Conservation (phyloP, 2,888 invertebrate genomes). For the Oscheius sp. region DNA sequence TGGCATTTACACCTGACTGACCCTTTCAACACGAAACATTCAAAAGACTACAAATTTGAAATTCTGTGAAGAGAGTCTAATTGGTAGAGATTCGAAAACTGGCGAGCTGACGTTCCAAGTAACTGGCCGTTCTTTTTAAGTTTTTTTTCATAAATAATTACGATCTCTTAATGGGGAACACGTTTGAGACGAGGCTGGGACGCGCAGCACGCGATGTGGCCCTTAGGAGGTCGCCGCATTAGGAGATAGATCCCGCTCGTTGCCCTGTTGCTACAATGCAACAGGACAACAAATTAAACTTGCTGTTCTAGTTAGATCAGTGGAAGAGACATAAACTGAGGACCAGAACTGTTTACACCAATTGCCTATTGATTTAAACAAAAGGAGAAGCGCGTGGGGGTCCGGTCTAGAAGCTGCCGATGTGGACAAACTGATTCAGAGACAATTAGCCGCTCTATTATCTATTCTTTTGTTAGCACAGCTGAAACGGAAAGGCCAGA, state of each 20-base stretch:
- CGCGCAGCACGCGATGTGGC: constrained; percentile 23
- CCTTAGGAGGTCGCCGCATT: constrained; percentile 29
- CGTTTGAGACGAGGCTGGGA: constrained; percentile 19
- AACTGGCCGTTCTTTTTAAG: neutral
- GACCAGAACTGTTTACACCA: constrained; percentile 21
- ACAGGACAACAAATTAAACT: neutral
- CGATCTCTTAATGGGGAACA: constrained; percentile 9
- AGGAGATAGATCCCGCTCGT: constrained; percentile 22
- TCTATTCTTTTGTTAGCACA: constrained; percentile 27
- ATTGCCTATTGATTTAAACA: constrained; percentile 23
- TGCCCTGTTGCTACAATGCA: constrained; percentile 1
- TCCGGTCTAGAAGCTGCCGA: neutral
- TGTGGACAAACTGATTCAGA: neutral
- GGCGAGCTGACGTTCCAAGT: constrained; percentile 2
- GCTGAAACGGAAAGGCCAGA: constrained; percentile 12
- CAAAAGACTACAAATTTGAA: neutral
- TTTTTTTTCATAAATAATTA: constrained; percentile 24
- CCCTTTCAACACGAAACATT: neutral
- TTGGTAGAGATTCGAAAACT: too few species aligned
- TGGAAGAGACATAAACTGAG: neutral
- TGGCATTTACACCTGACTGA: too few species aligned
- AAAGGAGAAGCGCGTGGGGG: constrained; percentile 5
- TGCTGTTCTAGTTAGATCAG: neutral
- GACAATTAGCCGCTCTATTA: constrained; percentile 27
- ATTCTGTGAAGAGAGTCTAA: neutral